phyloP scores from a whole-genome alignment of 2,888 invertebrate genomes.

The Campoplex nolae region DNA sequence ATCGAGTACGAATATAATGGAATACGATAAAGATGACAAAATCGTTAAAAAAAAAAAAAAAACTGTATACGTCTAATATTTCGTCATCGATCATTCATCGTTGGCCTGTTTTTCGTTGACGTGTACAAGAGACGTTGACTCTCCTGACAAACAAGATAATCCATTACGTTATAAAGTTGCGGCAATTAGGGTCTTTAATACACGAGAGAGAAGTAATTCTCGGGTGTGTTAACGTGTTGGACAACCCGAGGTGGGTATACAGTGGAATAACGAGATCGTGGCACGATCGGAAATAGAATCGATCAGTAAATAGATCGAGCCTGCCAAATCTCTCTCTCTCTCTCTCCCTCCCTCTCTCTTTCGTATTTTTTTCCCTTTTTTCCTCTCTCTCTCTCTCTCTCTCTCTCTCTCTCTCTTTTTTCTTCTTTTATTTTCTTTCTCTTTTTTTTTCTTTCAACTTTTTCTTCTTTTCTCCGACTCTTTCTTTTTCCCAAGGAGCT shows the following conservation, averaged over 20 bases:
- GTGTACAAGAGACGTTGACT: background rate
- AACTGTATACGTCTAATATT: background rate
- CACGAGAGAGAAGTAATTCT: constrained; percentile 11
- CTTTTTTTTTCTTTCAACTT: constrained; percentile 27
- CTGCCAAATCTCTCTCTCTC: constrained; percentile 66
- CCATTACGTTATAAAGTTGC: constrained; percentile 47
- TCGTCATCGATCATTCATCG: constrained; percentile 31
- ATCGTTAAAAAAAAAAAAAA: background rate
- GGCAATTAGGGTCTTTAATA: constrained; percentile 37
- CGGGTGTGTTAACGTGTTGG: constrained; percentile 28
- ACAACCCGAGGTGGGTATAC: constrained; percentile 60
- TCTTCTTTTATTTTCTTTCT: constrained; percentile 26
- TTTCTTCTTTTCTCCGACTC: background rate
- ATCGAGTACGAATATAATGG: background rate
- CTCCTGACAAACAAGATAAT: constrained; percentile 2
- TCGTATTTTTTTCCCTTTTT: background rate
- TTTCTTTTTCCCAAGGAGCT: constrained; percentile 71
- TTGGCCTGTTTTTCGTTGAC: constrained; percentile 20
- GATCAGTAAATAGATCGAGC: constrained; percentile 84
- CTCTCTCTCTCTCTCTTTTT: no score
- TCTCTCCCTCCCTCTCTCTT: constrained; percentile 73
- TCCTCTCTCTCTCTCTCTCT: no score
- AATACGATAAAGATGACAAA: background rate
- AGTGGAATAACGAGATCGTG: constrained; percentile 79
- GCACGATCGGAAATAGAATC: constrained; percentile 83